Conservation (phyloP, 2,113 vertebrate genomes). For the Odontesthes bonariensis region DNA sequence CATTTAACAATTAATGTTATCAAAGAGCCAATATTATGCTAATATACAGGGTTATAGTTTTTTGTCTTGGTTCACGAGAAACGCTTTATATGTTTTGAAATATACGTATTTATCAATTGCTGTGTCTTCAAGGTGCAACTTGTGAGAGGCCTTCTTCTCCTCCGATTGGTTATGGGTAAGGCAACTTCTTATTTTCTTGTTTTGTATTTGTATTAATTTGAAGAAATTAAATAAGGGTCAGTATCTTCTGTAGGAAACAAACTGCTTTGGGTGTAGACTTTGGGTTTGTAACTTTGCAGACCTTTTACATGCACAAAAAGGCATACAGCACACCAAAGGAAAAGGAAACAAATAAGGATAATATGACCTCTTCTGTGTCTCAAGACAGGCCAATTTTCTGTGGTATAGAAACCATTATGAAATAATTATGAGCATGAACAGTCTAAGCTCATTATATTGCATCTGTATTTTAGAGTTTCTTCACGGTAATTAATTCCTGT, state of each 20-base stretch:
- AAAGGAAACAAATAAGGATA: not conserved
- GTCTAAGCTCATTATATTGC: slow-evolving; percentile 62
- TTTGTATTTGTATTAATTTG: too few relatives aligned
- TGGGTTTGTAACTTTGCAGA: not conserved
- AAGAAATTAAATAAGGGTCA: too few relatives aligned
- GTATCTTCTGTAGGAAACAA: not conserved
- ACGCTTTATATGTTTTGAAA: too few relatives aligned
- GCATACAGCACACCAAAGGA: not conserved
- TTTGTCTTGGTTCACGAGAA: too few relatives aligned
- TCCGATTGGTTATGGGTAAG: not conserved
- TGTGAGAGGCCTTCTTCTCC: not conserved
- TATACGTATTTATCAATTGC: too few relatives aligned
- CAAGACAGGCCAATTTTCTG: slow-evolving; percentile 11
- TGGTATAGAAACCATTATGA: slow-evolving; percentile 23
- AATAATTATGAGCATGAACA: slow-evolving; percentile 57
- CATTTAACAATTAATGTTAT: too few relatives aligned
- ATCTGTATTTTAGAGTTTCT: slow-evolving; percentile 59
- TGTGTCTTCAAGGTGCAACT: not conserved
- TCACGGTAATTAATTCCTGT: slow-evolving; percentile 67
- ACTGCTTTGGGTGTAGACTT: not conserved
- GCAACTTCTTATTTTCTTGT: too few relatives aligned
- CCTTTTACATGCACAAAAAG: not conserved
- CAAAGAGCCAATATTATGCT: too few relatives aligned
- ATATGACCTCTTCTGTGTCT: slow-evolving; percentile 10
- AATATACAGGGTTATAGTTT: too few relatives aligned